phyloP scores from a whole-genome alignment of 2,797 vertebrate genomes.

The Crocidura indochinensis region DNA sequence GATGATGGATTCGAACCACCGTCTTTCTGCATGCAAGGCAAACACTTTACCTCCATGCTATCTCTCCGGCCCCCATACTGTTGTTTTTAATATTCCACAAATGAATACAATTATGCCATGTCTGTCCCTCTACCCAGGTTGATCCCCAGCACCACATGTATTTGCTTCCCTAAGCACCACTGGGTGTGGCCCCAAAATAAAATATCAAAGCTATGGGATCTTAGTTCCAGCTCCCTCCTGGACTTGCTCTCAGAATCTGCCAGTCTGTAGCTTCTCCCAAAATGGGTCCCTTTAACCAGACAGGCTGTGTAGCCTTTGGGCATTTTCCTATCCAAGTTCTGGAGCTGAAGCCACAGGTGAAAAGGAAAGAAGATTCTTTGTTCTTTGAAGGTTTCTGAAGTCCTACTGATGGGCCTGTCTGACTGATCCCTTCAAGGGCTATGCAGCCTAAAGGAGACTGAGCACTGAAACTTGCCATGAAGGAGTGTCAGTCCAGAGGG shows the following conservation, averaged over 20 bases:
- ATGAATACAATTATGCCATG: no score
- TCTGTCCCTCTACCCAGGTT: no score
- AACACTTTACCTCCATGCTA: no score
- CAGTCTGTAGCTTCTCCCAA: background rate
- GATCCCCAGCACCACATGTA: no score
- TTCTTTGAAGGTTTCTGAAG: background rate
- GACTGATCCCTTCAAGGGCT: no score
- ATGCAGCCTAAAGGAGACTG: background rate
- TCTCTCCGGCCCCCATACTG: no score
- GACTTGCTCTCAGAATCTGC: background rate
- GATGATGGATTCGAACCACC: no score
- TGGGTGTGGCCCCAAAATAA: no score
- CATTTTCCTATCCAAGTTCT: background rate
- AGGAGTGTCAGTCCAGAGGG: background rate
- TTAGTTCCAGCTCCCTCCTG: background rate
- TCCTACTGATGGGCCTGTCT: background rate
- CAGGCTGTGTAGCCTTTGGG: fast-evolving
- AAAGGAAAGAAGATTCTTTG: background rate
- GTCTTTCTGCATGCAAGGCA: no score
- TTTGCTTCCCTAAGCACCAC: no score
- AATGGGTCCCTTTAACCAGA: fast-evolving
- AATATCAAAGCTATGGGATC: background rate
- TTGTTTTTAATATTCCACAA: no score
- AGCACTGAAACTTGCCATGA: background rate
- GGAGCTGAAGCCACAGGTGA: background rate